phyloP scores from a whole-genome alignment of 2,888 invertebrate genomes.

The Dromius quadrimaculatus region DNA sequence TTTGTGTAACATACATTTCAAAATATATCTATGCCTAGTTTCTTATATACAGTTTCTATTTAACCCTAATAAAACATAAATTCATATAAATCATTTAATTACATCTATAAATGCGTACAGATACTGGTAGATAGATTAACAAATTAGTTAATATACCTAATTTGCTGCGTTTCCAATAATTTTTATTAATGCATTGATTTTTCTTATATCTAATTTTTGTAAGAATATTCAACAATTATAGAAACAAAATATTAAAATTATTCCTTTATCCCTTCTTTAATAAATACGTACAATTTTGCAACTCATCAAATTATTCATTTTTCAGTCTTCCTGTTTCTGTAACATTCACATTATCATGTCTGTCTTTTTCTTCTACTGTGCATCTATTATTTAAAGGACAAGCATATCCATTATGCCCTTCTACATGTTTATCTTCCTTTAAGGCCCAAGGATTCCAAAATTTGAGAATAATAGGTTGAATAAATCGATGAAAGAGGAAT shows the following conservation, averaged over 20 bases:
- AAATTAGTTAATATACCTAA: too few relatives aligned
- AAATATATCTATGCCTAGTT: constrained; percentile 26
- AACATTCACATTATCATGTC: constrained; percentile 3
- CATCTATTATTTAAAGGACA: constrained; percentile 56
- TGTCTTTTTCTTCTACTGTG: constrained; percentile 53
- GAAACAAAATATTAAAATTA: too few relatives aligned
- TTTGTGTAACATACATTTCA: constrained; percentile 16
- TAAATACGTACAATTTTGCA: background rate
- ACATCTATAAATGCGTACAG: constrained; percentile 23
- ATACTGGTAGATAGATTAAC: too few relatives aligned
- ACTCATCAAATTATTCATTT: constrained; percentile 31
- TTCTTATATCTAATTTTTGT: too few relatives aligned
- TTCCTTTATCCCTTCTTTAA: too few relatives aligned
- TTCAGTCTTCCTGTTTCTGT: constrained; percentile 42
- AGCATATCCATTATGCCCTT: constrained; percentile 45
- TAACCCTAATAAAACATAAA: constrained; percentile 15
- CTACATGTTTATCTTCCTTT: constrained; percentile 58
- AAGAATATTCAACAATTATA: too few relatives aligned
- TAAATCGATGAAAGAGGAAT: constrained; percentile 85
- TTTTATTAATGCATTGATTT: too few relatives aligned
- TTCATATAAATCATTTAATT: constrained; percentile 23
- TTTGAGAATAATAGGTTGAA: constrained; percentile 83
- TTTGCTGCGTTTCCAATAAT: too few relatives aligned
- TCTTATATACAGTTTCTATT: constrained; percentile 8
- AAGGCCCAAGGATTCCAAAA: constrained; percentile 86